These are phyloP conservation scores for Dastarcus helophoroides DNA, from an alignment of 2,888 invertebrate genomes.

Conservation along the genomic window DNA sequence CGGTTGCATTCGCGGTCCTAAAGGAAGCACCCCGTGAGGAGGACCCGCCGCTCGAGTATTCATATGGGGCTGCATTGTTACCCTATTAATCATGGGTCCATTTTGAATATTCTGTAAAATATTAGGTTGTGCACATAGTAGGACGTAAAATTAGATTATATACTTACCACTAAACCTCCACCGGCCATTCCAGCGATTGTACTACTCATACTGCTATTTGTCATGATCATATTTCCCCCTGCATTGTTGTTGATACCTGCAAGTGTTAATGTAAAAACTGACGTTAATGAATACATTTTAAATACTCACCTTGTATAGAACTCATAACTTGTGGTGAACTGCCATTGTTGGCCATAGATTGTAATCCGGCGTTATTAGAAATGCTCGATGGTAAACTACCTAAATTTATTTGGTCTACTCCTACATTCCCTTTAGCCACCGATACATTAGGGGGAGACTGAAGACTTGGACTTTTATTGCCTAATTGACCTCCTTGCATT, in stretches of 20 bases:
- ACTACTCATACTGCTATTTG: constrained; percentile 57
- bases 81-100: constrained; percentile 58
- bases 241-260: constrained; percentile 61
- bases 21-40: constrained; percentile 38
- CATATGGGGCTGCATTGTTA: constrained; percentile 38
- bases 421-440: constrained; percentile 50
- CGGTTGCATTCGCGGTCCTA: constrained; percentile 51
- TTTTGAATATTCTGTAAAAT: constrained; percentile 62
- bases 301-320: constrained; percentile 57
- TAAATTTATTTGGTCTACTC: constrained; percentile 52
- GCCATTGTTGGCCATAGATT: constrained; percentile 52
- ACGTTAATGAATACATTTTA: too few species aligned
- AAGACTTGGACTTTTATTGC: constrained; percentile 72
- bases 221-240: constrained; percentile 65
- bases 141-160: too few species aligned
- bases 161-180: constrained; percentile 60
- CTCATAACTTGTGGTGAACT: constrained; percentile 61
- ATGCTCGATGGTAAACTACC: constrained; percentile 44
- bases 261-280: too few species aligned
- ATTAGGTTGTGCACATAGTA: too few species aligned
- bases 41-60: constrained; percentile 36
- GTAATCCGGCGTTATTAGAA: constrained; percentile 40
- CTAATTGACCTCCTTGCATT: constrained; percentile 62
- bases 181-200: constrained; percentile 62
- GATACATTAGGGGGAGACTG: constrained; percentile 79